Conservation (phyloP, 2,888 invertebrate species). For the Lydus trimaculatus region DNA sequence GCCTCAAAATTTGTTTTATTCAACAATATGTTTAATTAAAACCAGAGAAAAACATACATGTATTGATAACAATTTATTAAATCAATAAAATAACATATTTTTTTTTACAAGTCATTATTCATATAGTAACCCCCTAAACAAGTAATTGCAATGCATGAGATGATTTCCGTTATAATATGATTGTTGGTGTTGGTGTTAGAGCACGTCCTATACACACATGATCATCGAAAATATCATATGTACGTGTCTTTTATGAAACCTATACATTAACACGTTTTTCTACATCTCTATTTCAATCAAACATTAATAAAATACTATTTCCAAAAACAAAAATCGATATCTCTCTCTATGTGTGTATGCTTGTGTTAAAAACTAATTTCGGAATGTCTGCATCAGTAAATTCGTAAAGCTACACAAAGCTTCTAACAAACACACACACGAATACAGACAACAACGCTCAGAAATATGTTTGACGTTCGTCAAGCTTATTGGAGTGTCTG, state of each 20-base stretch:
- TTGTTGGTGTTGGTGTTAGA: constrained; percentile 8
- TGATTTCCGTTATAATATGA: constrained; percentile 17
- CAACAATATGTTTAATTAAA: background rate
- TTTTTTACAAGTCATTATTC: background rate
- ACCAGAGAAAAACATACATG: background rate
- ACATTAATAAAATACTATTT: background rate
- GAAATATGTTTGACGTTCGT: constrained; percentile 46
- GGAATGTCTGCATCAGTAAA: constrained; percentile 39
- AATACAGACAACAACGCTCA: constrained; percentile 30
- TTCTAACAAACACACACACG: constrained; percentile 25
- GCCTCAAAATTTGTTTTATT: constrained; percentile 3
- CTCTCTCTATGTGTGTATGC: background rate
- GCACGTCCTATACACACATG: constrained; percentile 6
- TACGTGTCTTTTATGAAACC: background rate
- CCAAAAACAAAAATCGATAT: background rate
- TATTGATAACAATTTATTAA: background rate
- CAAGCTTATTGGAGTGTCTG: constrained; percentile 43
- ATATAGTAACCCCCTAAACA: background rate
- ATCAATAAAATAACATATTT: background rate
- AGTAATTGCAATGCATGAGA: constrained; percentile 17
- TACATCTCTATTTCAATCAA: too few species aligned
- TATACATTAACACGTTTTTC: background rate
- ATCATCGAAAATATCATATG: background rate
- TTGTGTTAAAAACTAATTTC: constrained; percentile 43
- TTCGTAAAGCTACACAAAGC: constrained; percentile 36